Evolutionary conservation across 2,888 invertebrate species (phyloP), one percentile per base, ranked within the genome.

Genomic region (Caenorhabditis becei): DNA sequence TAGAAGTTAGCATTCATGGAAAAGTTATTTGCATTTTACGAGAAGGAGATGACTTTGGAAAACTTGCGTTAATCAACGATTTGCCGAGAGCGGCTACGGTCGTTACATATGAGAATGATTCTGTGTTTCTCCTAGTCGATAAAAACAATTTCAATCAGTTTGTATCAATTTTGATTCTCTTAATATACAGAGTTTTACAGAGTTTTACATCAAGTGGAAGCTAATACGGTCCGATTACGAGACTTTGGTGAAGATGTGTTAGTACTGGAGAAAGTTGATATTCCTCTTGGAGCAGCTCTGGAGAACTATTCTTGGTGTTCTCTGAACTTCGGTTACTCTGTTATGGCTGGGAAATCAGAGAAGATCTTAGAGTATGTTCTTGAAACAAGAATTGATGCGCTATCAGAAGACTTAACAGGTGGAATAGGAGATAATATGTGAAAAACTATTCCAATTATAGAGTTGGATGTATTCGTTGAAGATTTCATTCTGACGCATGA

Each of bases 11-110:
- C 85, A 95, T 95, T 86, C 94, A 95, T 91, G 95, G 95, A 80
- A 95, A 95, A 91, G 94, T 94, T 16, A 95, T 95, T 41, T 95
- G 95, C 86, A 94, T 94, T 53, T 92, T 95, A 47, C 94, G 94
- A 91, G 95, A 95, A 92, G 95, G 95, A 75, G 95, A 95, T 92
- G 95, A 95, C 92, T 95, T 95, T 92, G 95, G 95, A 65, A 95
- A 95, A 92, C 93, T 95, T 88, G 95, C 95, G 54, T 93, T 95
- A 86, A 95, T 95, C 88, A 95, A 95, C 92, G 95, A 95, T 92
- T 94, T 95, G 66, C 95, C 95, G 51, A 94, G 95, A 92, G 95
- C 95, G 75, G 95, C 95, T 35, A 95, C 95, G 18, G 95, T 95
- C 88, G 94, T 95, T 44, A 93, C 95, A 69, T 93, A 94, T 86